Conservation (phyloP, 37 sponge, comb jelly and placozoan genomes). For the Hormiphora californensis region DNA sequence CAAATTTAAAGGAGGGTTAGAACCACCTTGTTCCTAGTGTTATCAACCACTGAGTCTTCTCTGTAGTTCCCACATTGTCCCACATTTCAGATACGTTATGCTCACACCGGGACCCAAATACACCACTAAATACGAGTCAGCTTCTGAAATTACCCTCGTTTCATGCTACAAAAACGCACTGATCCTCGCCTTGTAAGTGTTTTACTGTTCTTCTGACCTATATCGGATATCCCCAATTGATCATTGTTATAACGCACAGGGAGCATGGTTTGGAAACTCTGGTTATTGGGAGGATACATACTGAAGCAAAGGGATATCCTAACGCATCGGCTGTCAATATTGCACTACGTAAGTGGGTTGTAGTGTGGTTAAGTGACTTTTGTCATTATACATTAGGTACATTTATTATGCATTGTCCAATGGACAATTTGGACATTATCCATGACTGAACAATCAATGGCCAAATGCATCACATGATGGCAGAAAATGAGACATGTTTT, state of each 20-base stretch:
- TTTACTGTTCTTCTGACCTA: too few species aligned
- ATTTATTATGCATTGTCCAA: not conserved
- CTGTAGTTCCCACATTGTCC: not conserved
- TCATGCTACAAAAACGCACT: constrained; percentile 31
- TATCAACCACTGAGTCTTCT: too few species aligned
- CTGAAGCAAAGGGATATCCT: constrained; percentile 7
- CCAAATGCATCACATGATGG: too few species aligned
- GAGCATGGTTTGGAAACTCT: constrained; percentile 24
- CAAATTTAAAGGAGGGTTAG: too few species aligned
- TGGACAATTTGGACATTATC: not conserved
- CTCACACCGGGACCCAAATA: constrained; percentile 21
- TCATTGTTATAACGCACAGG: not conserved
- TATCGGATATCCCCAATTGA: too few species aligned
- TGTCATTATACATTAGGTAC: not conserved
- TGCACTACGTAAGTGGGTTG: constrained; percentile 52
- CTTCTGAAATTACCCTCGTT: constrained; percentile 30
- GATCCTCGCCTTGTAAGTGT: constrained; percentile 38
- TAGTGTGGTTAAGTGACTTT: too few species aligned
- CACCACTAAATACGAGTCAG: constrained; percentile 21
- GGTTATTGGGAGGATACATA: constrained; percentile 5
- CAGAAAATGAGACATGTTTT: too few species aligned
- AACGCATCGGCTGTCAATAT: constrained; percentile 11
- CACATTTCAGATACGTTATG: not conserved
- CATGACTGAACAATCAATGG: too few species aligned
- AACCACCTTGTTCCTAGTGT: too few species aligned